Conservation (phyloP, 2,888 invertebrate species). For the Cacoxenus indagator region DNA sequence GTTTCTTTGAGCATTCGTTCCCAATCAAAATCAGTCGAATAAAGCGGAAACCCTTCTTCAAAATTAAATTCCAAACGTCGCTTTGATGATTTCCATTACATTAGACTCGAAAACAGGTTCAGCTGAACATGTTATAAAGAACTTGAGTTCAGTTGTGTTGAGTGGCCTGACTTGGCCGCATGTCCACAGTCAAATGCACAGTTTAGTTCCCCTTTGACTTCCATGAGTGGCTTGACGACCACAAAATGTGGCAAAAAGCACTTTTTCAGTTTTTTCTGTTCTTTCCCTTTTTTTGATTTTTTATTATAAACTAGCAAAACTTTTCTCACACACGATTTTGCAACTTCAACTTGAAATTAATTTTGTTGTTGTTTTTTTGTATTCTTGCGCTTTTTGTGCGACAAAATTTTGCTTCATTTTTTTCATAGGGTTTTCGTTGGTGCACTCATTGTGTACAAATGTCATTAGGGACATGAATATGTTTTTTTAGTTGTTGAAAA, state of each 20-base stretch:
- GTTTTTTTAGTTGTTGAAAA: conserved; percentile 33
- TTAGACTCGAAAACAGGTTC: too few relatives aligned
- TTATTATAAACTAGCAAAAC: neutral
- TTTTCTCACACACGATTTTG: neutral
- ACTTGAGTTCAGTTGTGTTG: neutral
- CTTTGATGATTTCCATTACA: too few relatives aligned
- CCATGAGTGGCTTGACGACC: neutral
- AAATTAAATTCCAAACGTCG: too few relatives aligned
- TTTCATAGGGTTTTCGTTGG: conserved; percentile 6
- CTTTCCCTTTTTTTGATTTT: neutral
- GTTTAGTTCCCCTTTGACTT: neutral
- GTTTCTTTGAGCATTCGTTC: too few relatives aligned
- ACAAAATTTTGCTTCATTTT: neutral
- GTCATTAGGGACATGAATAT: conserved; percentile 50
- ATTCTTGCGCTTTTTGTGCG: neutral
- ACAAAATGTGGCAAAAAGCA: neutral
- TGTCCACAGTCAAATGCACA: neutral
- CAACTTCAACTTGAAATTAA: conserved; percentile 4
- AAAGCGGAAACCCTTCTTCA: too few relatives aligned
- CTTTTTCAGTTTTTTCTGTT: neutral
- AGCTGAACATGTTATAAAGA: too few relatives aligned
- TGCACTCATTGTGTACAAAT: conserved; percentile 50
- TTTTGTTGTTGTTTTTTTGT: conserved; percentile 21
- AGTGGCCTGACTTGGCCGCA: too few relatives aligned
- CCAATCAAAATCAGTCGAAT: too few relatives aligned